Evolutionary conservation across 2,113 vertebrate species (phyloP).

Genomic region (Hymenochirus boettgeri): DNA sequence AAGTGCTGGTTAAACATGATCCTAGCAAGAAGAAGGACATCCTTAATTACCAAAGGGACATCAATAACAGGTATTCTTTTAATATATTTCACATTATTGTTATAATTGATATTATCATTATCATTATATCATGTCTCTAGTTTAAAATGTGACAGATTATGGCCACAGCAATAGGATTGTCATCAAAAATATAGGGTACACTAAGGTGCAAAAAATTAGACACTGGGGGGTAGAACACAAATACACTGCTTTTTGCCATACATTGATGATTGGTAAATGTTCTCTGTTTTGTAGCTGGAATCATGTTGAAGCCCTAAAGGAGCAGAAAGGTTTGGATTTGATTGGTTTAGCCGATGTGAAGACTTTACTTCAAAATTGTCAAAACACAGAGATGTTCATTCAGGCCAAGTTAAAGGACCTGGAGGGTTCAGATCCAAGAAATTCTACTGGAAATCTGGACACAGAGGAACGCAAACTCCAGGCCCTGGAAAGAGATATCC

Average conservation of each 20-base stretch:
- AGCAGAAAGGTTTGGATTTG: slow-evolving; percentile 71
- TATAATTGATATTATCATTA: too few species aligned
- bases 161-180: too few species aligned
- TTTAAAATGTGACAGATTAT: too few species aligned
- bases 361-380: slow-evolving; percentile 71
- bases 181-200: too few species aligned
- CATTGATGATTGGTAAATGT: too few species aligned
- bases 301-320: slow-evolving; percentile 70
- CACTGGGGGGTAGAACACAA: too few species aligned
- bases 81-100: too few species aligned
- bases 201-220: too few species aligned
- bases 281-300: slow-evolving; percentile 67
- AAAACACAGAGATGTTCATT: slow-evolving; percentile 62
- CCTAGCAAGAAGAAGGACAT: slow-evolving; percentile 65
- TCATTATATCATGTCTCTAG: too few species aligned
- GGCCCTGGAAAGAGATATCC: slow-evolving; percentile 63
- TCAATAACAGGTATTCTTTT: slow-evolving; percentile 65
- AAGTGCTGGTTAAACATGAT: slow-evolving; percentile 62
- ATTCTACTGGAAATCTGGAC: slow-evolving; percentile 50
- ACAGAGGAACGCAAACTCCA: slow-evolving; percentile 54
- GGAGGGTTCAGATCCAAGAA: slow-evolving; percentile 52
- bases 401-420: slow-evolving; percentile 60
- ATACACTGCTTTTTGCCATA: too few species aligned
- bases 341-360: slow-evolving; percentile 63
- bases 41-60: slow-evolving; percentile 53